Evolutionary conservation across 92 coral and sea anemone genomes (phyloP).

Genomic region (Phenganax stokvisi): DNA sequence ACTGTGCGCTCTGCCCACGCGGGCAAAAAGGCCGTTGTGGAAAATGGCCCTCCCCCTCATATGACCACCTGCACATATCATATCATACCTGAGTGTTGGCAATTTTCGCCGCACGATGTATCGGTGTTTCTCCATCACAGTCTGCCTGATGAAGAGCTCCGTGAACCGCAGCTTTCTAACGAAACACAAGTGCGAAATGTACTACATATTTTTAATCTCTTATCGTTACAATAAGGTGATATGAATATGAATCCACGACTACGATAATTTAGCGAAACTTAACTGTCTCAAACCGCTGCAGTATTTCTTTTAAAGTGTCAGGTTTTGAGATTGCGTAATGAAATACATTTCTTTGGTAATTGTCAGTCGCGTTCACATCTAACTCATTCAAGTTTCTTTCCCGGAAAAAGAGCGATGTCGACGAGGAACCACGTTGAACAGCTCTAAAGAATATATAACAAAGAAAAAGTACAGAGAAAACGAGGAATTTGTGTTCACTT

Average conservation of each 20-base stretch:
- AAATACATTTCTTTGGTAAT: background rate
- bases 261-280: no score
- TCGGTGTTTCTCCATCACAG: background rate
- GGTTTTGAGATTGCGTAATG: constrained; percentile 9
- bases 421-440: background rate
- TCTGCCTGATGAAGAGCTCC: constrained; percentile 2
- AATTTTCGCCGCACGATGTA: background rate
- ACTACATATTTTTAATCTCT: no score
- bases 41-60: no score
- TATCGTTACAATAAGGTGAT: no score
- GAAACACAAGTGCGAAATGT: background rate
- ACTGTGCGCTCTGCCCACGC: no score
- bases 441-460: background rate
- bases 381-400: background rate
- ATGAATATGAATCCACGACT: no score
- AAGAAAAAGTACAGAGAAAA: no score
- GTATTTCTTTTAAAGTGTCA: background rate
- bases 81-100: background rate
- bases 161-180: background rate
- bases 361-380: constrained; percentile 1
- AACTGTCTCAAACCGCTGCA: background rate
- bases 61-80: no score
- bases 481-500: no score
- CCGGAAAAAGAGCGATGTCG: background rate
- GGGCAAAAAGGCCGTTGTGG: no score